phyloP scores from a whole-genome alignment of 2,888 invertebrate genomes.

The Pollenia amentaria region DNA sequence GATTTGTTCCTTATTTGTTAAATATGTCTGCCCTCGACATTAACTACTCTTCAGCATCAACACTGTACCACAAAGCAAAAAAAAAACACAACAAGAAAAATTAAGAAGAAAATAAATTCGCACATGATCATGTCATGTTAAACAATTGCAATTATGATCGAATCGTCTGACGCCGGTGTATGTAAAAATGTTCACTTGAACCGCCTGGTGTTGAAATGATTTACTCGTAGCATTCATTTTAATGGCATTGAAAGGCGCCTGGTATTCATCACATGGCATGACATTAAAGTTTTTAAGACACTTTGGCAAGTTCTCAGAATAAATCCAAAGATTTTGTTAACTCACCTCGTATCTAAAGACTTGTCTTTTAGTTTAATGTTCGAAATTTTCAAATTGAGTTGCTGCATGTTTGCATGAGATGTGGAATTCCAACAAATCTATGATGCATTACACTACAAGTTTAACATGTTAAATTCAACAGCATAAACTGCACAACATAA shows the following conservation, averaged over 20 bases:
- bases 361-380: slow-evolving; percentile 13
- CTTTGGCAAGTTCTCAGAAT: background rate
- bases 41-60: slow-evolving; percentile 25
- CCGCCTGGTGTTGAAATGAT: slow-evolving; percentile 68
- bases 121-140: slow-evolving; percentile 75
- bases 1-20: slow-evolving; percentile 70
- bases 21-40: slow-evolving; percentile 43
- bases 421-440: slow-evolving; percentile 52
- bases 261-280: slow-evolving; percentile 26
- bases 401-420: slow-evolving; percentile 35
- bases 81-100: slow-evolving; percentile 31
- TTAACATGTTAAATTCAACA: slow-evolving; percentile 54
- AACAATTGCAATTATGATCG: slow-evolving; percentile 74
- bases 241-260: slow-evolving; percentile 69
- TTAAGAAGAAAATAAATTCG: slow-evolving; percentile 70
- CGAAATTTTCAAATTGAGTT: slow-evolving; percentile 46
- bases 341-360: slow-evolving; percentile 22
- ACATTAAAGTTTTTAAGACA: slow-evolving; percentile 15
- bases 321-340: slow-evolving; percentile 8
- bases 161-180: slow-evolving; percentile 72
- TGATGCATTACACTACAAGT: slow-evolving; percentile 44
- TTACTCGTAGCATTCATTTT: slow-evolving; percentile 68
- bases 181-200: slow-evolving; percentile 50
- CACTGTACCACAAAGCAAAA: slow-evolving; percentile 1
- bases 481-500: slow-evolving; percentile 48